Conservation (phyloP, 92 coral and sea anemone genomes). For the Parazoanthus darwini region DNA sequence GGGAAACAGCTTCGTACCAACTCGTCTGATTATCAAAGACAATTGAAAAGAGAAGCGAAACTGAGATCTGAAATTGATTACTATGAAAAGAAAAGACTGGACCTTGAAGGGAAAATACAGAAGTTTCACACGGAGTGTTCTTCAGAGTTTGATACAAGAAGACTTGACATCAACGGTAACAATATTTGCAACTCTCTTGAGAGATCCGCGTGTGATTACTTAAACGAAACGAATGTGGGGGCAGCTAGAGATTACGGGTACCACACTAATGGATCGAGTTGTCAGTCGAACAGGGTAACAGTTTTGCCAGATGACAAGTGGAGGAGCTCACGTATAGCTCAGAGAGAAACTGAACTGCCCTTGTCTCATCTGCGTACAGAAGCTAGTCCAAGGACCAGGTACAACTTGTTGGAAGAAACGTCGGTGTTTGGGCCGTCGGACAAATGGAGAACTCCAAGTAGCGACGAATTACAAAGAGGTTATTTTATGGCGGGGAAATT, state of each 20-base stretch:
- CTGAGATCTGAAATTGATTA: slow-evolving; percentile 9
- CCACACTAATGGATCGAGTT: not conserved
- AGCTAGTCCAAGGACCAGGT: not conserved
- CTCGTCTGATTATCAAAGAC: not conserved
- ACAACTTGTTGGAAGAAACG: slow-evolving; percentile 20
- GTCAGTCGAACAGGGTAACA: not conserved
- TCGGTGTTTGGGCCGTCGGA: slow-evolving; percentile 24
- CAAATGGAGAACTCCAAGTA: slow-evolving; percentile 39
- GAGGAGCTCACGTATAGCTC: not conserved
- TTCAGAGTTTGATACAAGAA: not conserved
- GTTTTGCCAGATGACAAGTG: not conserved
- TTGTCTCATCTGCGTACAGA: not conserved
- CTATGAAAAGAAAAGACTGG: slow-evolving; percentile 5
- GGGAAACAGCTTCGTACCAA: not conserved
- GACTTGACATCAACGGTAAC: slow-evolving; percentile 11
- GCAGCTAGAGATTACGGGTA: not conserved
- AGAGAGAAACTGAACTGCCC: not conserved
- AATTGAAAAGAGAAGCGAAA: not conserved
- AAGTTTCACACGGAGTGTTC: not conserved
- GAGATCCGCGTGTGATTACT: not conserved
- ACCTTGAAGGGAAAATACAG: not conserved
- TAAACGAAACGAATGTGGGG: not conserved
- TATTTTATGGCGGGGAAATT: not conserved
- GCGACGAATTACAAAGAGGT: slow-evolving; percentile 11
- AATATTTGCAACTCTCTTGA: not conserved